phyloP scores from a whole-genome alignment of 2,888 invertebrate species.

The Piscicola geometra region DNA sequence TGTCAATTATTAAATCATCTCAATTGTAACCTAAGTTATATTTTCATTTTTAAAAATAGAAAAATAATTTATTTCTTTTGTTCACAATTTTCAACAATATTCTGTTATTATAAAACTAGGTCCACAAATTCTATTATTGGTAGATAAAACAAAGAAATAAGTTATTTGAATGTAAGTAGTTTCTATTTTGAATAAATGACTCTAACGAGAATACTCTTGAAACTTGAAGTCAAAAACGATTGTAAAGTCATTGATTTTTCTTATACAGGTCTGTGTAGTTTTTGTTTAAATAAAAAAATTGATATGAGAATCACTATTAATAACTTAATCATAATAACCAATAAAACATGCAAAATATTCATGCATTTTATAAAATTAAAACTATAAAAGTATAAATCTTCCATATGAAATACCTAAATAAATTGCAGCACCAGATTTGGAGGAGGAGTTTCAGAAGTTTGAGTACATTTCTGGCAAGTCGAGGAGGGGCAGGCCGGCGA shows the following conservation, averaged over 20 bases:
- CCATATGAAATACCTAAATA: no score
- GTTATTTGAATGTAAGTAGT: no score
- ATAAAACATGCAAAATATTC: no score
- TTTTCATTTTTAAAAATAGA: neutral
- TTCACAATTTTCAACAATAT: no score
- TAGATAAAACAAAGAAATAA: no score
- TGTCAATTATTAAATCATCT: neutral
- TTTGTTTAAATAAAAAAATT: neutral
- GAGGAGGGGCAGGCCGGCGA: neutral
- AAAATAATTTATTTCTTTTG: no score
- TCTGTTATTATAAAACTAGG: no score
- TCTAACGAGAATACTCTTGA: conserved; percentile 40
- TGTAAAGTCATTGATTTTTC: conserved; percentile 20
- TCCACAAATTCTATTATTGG: no score
- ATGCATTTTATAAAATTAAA: no score
- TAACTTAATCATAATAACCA: no score
- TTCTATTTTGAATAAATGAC: conserved; percentile 38
- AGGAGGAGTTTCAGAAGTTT: conserved; percentile 9
- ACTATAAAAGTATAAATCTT: no score
- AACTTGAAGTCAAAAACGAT: conserved; percentile 42
- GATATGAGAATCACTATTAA: no score
- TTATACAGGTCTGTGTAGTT: conserved; percentile 30
- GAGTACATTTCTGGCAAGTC: neutral
- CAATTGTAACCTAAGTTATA: neutral
- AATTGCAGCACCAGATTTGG: conserved; percentile 31